Evolutionary conservation across 2,113 vertebrate genomes (phyloP), one percentile per base, ranked within the genome.

Genomic region (Sceloporus tristichus): DNA sequence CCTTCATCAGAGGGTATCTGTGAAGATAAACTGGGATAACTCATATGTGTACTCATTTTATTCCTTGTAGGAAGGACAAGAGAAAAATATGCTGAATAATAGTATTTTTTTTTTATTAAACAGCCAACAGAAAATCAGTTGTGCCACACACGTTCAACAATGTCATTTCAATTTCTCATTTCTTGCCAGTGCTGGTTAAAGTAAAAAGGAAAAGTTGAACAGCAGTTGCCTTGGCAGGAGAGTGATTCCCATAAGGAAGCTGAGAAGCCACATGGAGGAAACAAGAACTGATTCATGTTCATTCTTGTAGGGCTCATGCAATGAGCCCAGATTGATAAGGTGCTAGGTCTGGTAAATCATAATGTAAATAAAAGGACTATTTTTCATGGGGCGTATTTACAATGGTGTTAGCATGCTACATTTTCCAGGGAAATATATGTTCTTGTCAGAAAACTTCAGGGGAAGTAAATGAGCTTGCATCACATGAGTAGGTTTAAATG

Each of bases 401-500:
- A 88, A 86, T 90, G 89, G 90, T 19, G 88, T 91, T 87, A 82
- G 83, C 90, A 90, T 82, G 86, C 90, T 91, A 91, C 85, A 90
- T 91, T 92, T 88, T 92, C 85, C 59, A 91, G 73, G 85, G 83
- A 93, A 94, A 94, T 94, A 93, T 92, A 94, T 94, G 89, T 91
- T 92, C 94, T 94, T 95, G 94, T 94, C 94, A 94, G 65, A 76
- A 87, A 90, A 86, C 92, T 87, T 92, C 91, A 86, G 88, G 84
- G 85, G 85, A 94, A 94, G 87, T 94, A 93, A 94, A 94, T 94
- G 93, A 93, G 91, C 74, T 91, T 88, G 92, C 87, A 93, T 92
- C 91, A 93, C 93, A 93, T 75, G 93, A 94, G 83, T 92, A 91
- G 77, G 81, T 91, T 92, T 92, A 92, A 91, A 92, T 90, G 87